phyloP scores from a whole-genome alignment of 2,113 vertebrate genomes.

The Enhydra lutris region DNA sequence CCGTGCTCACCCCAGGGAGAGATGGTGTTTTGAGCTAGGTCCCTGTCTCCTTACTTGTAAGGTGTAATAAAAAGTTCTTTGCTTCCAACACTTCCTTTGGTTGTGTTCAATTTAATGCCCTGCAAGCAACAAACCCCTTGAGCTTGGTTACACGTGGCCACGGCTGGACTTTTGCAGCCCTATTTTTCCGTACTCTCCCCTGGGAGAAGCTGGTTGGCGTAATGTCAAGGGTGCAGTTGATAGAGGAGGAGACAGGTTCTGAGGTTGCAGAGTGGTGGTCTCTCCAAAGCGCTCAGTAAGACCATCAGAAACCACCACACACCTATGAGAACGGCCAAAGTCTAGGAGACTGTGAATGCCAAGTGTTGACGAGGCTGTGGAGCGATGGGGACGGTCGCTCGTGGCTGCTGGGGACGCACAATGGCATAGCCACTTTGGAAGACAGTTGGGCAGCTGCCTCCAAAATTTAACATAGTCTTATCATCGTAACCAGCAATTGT shows the following conservation, averaged over 20 bases:
- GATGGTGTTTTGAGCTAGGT: neutral
- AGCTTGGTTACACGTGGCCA: neutral
- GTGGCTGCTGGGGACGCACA: neutral
- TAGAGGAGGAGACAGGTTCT: neutral
- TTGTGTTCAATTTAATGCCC: neutral
- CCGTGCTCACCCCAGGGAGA: neutral
- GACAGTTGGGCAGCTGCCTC: neutral
- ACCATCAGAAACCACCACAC: neutral
- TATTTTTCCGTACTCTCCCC: neutral
- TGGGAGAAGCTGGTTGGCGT: neutral
- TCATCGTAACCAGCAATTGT: no score
- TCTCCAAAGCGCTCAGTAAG: neutral
- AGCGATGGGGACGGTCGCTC: neutral
- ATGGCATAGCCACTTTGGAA: neutral
- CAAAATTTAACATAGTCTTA: neutral
- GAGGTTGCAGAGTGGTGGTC: neutral
- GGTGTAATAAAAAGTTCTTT: neutral
- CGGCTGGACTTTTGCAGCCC: neutral
- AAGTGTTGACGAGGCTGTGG: neutral
- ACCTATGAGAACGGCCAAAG: neutral
- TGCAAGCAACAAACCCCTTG: neutral
- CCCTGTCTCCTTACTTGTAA: neutral
- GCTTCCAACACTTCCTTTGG: neutral
- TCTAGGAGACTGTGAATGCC: neutral
- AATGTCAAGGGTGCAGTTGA: neutral